phyloP scores from a whole-genome alignment of 2,888 invertebrate species.

The Lepas anatifera region DNA sequence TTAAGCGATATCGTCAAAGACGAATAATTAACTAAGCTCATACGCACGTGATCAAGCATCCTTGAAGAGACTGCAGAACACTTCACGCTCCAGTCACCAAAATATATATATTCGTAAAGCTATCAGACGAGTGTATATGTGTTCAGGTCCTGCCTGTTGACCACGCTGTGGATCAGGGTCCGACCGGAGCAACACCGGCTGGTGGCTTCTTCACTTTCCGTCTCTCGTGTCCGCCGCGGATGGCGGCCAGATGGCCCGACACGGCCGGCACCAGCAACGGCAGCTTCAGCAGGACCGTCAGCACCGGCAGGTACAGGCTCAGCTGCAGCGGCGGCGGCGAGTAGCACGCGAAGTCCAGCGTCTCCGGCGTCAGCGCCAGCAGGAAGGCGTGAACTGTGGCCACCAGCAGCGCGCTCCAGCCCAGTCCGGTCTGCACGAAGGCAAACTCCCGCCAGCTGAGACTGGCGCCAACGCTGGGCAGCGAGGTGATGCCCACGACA shows the following conservation, averaged over 20 bases:
- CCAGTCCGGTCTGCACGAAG: conserved; percentile 24
- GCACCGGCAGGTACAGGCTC: conserved; percentile 21
- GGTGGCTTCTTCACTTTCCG: neutral
- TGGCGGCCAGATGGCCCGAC: conserved; percentile 19
- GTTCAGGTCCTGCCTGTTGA: neutral
- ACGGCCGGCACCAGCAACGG: conserved; percentile 23
- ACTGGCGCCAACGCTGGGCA: conserved; percentile 23
- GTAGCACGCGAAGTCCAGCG: conserved; percentile 14
- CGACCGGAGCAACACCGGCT: neutral
- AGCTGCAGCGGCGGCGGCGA: conserved; percentile 17
- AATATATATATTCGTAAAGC: too few relatives aligned
- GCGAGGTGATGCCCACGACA: conserved; percentile 23
- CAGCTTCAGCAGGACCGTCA: conserved; percentile 24
- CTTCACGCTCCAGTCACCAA: too few relatives aligned
- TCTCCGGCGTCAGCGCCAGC: conserved; percentile 18
- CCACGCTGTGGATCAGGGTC: neutral
- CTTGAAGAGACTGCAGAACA: too few relatives aligned
- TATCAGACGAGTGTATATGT: too few relatives aligned
- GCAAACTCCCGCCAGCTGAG: conserved; percentile 25
- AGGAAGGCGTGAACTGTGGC: conserved; percentile 18
- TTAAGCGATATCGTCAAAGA: too few relatives aligned
- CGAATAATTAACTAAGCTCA: too few relatives aligned
- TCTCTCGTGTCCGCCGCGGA: conserved; percentile 23
- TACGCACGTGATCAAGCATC: too few relatives aligned
- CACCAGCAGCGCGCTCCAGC: conserved; percentile 21